These are phyloP conservation scores for Alectoris magna DNA, from an alignment of 2,797 vertebrate species.

Conservation along the genomic window DNA sequence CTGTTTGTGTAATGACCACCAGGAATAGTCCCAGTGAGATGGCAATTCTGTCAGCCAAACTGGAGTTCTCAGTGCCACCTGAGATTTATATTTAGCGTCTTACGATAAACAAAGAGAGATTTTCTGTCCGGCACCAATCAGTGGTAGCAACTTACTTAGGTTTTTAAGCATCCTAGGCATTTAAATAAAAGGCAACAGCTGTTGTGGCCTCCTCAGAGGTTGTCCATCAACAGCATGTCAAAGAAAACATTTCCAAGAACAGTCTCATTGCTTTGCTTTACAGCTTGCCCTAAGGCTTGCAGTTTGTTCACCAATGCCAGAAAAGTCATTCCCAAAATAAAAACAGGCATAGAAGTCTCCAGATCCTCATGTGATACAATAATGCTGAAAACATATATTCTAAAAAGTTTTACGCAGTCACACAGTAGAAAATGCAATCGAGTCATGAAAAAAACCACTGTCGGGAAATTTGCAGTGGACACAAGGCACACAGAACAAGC, in stretches of 20 bases:
- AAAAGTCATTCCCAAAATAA: background rate
- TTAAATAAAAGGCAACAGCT: background rate
- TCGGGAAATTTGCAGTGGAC: background rate
- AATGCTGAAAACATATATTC: background rate
- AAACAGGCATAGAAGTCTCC: background rate
- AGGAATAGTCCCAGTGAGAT: background rate
- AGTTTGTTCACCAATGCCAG: background rate
- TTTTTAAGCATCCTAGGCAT: constrained; percentile 9
- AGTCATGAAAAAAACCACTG: background rate
- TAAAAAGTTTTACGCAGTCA: background rate
- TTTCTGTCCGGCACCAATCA: background rate
- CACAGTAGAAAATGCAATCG: background rate
- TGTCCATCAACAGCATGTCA: background rate
- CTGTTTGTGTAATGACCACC: background rate
- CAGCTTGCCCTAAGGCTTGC: background rate
- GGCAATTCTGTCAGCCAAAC: background rate
- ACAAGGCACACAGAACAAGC: background rate
- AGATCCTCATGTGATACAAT: background rate
- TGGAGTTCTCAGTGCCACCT: background rate
- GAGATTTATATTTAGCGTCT: background rate
- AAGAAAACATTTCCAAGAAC: background rate
- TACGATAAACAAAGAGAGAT: background rate
- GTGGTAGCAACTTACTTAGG: background rate
- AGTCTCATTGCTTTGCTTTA: background rate
- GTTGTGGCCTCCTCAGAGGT: background rate